A percentile compares a stretch with the other conserved stretches of the same genome.
Evolutionary conservation across 2,113 vertebrate species (phyloP).

Genomic region (Gallinago paraguaiae): DNA sequence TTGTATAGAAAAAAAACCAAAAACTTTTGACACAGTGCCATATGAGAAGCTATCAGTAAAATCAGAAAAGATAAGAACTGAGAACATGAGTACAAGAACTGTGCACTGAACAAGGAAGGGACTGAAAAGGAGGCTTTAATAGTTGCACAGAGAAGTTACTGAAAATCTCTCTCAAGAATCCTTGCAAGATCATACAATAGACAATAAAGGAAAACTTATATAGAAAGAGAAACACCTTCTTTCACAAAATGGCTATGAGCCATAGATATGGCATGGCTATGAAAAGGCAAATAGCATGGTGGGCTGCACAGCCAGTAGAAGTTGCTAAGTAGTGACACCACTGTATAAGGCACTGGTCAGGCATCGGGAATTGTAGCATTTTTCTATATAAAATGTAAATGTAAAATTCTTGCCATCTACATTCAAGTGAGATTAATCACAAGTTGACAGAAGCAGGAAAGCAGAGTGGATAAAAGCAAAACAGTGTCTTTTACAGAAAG

Average conservation of each 20-base stretch:
- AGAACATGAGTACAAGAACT: background rate
- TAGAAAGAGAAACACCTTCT: background rate
- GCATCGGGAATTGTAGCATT: background rate
- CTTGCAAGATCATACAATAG: background rate
- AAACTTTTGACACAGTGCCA: background rate
- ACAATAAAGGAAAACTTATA: background rate
- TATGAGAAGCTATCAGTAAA: background rate
- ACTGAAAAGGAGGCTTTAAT: background rate
- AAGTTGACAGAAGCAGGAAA: background rate
- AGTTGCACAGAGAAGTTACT: background rate
- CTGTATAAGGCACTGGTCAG: background rate
- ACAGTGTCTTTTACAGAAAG: background rate
- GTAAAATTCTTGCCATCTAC: background rate
- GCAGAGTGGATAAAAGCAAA: background rate
- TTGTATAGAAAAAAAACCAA: background rate
- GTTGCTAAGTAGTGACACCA: background rate
- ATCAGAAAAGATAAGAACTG: background rate
- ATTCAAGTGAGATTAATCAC: background rate
- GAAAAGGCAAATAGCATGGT: background rate
- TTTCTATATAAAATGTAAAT: background rate
- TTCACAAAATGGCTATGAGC: background rate
- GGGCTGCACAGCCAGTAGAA: background rate
- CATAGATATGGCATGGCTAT: background rate
- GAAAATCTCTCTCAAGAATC: background rate
- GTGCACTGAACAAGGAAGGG: background rate